phyloP scores from a whole-genome alignment of 2,888 invertebrate species.

The Piscicola geometra region DNA sequence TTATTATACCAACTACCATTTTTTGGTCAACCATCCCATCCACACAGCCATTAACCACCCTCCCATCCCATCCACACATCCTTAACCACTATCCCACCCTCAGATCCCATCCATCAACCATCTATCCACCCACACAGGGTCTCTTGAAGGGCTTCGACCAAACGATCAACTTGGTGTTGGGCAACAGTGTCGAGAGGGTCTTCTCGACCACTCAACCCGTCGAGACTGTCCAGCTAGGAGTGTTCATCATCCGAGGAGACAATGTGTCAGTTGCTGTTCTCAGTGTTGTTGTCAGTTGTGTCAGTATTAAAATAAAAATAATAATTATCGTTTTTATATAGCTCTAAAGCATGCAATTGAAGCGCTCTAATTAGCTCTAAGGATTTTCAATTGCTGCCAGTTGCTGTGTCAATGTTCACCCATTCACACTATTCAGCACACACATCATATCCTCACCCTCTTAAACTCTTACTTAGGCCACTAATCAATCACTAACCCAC shows the following conservation, averaged over 20 bases:
- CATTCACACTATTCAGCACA: too few species aligned
- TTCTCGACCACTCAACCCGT: slow-evolving; percentile 87
- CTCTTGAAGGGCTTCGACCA: slow-evolving; percentile 97
- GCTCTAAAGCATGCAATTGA: background rate
- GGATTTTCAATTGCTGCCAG: background rate
- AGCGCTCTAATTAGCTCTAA: slow-evolving; percentile 12
- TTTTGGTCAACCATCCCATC: too few species aligned
- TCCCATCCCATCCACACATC: background rate
- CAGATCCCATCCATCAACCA: too few species aligned
- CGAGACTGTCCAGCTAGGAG: slow-evolving; percentile 87
- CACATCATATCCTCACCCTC: too few species aligned
- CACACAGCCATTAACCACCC: background rate
- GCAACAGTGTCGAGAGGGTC: slow-evolving; percentile 97
- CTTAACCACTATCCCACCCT: too few species aligned
- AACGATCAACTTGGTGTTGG: slow-evolving; percentile 94
- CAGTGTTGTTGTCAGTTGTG: too few species aligned
- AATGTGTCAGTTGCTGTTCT: slow-evolving; percentile 92
- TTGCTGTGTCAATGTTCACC: background rate
- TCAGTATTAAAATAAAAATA: too few species aligned
- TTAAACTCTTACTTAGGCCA: too few species aligned
- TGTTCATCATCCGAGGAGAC: slow-evolving; percentile 95
- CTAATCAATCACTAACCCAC: too few species aligned
- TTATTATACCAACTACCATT: too few species aligned
- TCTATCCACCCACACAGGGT: slow-evolving; percentile 66
- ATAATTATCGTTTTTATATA: background rate